These are phyloP conservation scores for Barbus barbus DNA, from an alignment of 2,113 vertebrate species.

Conservation along the genomic window DNA sequence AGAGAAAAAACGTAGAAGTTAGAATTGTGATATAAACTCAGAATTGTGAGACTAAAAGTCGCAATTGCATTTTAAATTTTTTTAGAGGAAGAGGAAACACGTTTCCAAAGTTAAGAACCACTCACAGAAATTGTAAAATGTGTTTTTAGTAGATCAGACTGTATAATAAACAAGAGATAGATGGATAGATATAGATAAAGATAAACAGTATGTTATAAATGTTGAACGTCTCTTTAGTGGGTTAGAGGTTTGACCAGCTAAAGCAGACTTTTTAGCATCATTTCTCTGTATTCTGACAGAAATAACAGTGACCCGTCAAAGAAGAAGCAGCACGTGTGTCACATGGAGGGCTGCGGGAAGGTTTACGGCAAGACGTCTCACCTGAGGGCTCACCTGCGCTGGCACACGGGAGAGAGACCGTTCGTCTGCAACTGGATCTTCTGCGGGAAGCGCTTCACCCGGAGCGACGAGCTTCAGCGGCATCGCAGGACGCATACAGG, in stretches of 20 bases:
- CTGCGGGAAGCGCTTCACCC: conserved; percentile 96
- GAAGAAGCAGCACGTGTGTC: conserved; percentile 99
- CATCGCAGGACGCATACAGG: conserved; percentile 98
- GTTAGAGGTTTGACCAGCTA: background rate
- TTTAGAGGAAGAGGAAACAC: too few species aligned
- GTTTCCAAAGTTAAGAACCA: too few species aligned
- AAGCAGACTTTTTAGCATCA: background rate
- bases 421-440: conserved; percentile 99
- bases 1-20: too few species aligned
- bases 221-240: too few species aligned
- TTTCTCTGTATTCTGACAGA: conserved; percentile 66
- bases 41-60: too few species aligned
- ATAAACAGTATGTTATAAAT: too few species aligned
- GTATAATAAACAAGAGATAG: too few species aligned
- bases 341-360: conserved; percentile 98
- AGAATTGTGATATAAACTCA: too few species aligned
- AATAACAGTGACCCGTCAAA: conserved; percentile 93
- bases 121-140: too few species aligned
- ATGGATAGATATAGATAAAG: too few species aligned
- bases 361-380: conserved; percentile 99
- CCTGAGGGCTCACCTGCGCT: conserved; percentile 95
- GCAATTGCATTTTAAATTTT: too few species aligned
- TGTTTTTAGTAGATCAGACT: too few species aligned
- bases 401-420: conserved; percentile 97
- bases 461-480: conserved; percentile 95